Base-by-base conservation (phyloP, 2,797 vertebrate genomes). In the Macropodus opercularis region DNA sequence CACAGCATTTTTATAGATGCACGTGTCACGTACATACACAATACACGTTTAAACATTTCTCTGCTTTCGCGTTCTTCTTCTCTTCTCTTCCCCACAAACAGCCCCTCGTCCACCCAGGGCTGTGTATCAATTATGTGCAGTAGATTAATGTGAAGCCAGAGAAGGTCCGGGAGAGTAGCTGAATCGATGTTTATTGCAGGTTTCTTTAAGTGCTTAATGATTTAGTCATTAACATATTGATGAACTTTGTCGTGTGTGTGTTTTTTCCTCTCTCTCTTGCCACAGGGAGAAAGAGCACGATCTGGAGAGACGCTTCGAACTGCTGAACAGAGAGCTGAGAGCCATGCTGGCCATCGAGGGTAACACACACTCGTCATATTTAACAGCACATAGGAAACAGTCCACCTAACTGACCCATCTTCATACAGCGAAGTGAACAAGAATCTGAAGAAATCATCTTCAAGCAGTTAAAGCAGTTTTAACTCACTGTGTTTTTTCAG, bases 141-240 rank as follows among this genome's bases (percentile, higher is more conserved):
- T 98, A 93, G 96, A 96, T 99, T 97, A 98, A 95, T 96, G 94
- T 84, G 86, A 86, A 91, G 92, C 88, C 87, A 85, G 93, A 94
- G 94, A 83, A 95, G 94, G 94, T 94, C 63, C 89, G 76, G 91
- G 79, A 55, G 69, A 97, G 92, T 94, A 80, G 88, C 91, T 61
- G 91, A 96, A 98, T 98, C 97, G 80, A 97, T 98, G 93, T 93
- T 94, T 95, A 92, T 95, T 98, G 95, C 94, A 94, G 95, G 92
- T 94, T 95, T 93, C 94, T 96, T 94, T 94, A 95, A 97, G 95
- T 92, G 93, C 94, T 95, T 98, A 99, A 98, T 98, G 96, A 99
- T 99, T 98, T 96, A 94, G 94, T 96, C 92, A 99, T 99, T 98
- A 98, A 94, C 95, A 97, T 98, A 98, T 99, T 97, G 96, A 98